Conservation (phyloP, 2,888 invertebrate species). For the Lepidonotus clava region DNA sequence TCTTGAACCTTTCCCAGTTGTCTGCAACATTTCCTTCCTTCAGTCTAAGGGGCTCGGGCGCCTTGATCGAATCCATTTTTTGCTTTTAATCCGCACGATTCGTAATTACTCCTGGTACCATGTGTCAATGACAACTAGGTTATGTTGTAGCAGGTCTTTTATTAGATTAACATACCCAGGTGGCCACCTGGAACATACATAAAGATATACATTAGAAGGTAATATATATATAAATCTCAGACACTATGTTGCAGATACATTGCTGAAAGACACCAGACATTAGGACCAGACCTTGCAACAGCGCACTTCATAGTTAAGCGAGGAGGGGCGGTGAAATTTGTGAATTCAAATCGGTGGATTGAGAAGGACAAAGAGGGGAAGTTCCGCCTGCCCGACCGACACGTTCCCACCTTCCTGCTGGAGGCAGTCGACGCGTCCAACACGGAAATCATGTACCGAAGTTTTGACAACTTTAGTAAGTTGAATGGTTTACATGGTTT, state of each 20-base stretch:
- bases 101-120: no score
- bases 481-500: constrained; percentile 35
- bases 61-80: no score
- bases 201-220: no score
- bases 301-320: constrained; percentile 91
- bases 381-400: constrained; percentile 84
- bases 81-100: no score
- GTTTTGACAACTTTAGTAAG: constrained; percentile 87
- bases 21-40: no score
- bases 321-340: constrained; percentile 87
- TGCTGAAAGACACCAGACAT: constrained; percentile 71
- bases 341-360: constrained; percentile 82
- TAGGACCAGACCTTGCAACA: constrained; percentile 90
- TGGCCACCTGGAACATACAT: no score
- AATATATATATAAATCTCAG: no score
- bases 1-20: no score
- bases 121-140: no score
- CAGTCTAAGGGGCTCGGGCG: no score
- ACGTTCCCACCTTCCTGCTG: constrained; percentile 84
- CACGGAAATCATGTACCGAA: constrained; percentile 89
- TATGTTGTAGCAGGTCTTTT: no score
- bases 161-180: no score
- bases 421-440: constrained; percentile 91
- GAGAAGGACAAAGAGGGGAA: constrained; percentile 80
- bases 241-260: constrained; percentile 56